Base-by-base conservation (phyloP, 1,140 invertebrate species). In the Cryptotermes secundus region DNA sequence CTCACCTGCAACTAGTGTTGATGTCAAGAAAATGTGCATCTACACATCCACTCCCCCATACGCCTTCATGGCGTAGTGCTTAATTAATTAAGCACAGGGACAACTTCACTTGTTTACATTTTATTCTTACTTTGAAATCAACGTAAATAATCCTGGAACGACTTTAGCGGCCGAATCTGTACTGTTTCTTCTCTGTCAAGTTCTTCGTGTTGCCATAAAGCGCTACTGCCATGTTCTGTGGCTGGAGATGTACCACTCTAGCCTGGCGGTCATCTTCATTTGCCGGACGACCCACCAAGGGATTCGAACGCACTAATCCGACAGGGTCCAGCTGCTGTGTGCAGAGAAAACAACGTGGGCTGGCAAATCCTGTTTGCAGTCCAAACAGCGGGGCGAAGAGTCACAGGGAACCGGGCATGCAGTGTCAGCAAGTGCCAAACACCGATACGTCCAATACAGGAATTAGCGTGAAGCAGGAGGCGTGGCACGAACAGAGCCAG, bases 301-400 rank as follows among this genome's bases (percentile, higher is more conserved):
- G 82, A 83, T 45, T 35, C 34, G 42, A 49, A 35, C 45, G 35
- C 45, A 45, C n/a, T 83, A 83, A 83, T 83, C 82, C 82, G 34
- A 4, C 22, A 65, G 81, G 82, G 34, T 83, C 42, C 82, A 83
- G 82, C 82, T 34, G 82, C 82, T 83, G 82, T 53, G 36, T 53
- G 82, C 42, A 83, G 82, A 83, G 82, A 83, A 83, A 83, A 83
- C 82, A 83, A 83, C 82, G 34, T 26, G 53, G n/a, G 45, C 42
- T 49, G 26, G 53, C 82, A 83, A 83, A 83, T 83, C 82, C 82
- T 83, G 82, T 83, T 83, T 83, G 53, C 35, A 45, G 35, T 83
- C 42, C 82, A 83, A 83, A 83, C 82, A 83, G n/a, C 42, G 45
- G 45, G 53, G 82, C 45, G 82, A 83, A 83, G 80, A 81, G 82